phyloP scores from a whole-genome alignment of 2,113 vertebrate species.

The Meriones unguiculatus region DNA sequence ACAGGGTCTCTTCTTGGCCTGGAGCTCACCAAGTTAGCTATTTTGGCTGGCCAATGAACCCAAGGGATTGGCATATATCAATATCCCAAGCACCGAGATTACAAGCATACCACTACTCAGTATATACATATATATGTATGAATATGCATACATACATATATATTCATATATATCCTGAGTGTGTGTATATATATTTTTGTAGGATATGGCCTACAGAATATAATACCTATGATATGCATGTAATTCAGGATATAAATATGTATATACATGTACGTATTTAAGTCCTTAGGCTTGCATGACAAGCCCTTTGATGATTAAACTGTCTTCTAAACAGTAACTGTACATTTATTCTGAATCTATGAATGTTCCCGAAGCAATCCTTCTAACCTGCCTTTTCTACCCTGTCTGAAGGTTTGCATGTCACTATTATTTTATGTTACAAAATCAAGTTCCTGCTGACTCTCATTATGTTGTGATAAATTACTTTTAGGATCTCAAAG shows the following conservation, averaged over 20 bases:
- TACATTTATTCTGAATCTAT: background rate
- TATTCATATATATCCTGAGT: too few species aligned
- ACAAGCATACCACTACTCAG: background rate
- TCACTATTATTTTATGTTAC: constrained; percentile 17
- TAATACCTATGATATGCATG: too few species aligned
- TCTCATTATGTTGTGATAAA: constrained; percentile 49
- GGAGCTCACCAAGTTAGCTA: background rate
- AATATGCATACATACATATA: too few species aligned
- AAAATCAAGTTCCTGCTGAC: background rate
- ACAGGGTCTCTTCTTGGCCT: background rate
- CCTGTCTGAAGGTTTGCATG: background rate
- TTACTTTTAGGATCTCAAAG: constrained; percentile 19
- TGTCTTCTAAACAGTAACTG: background rate
- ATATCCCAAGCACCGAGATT: background rate
- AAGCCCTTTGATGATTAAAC: background rate
- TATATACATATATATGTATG: too few species aligned
- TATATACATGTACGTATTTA: background rate
- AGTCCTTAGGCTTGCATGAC: background rate
- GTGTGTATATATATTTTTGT: background rate
- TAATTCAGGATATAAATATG: too few species aligned
- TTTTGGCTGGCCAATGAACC: background rate
- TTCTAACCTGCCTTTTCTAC: background rate
- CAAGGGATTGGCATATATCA: background rate
- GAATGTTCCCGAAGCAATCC: background rate
- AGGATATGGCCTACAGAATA: too few species aligned